phyloP scores from a whole-genome alignment of 53 echinoderm and acorn worm genomes.

The Hippasteria phrygiana region DNA sequence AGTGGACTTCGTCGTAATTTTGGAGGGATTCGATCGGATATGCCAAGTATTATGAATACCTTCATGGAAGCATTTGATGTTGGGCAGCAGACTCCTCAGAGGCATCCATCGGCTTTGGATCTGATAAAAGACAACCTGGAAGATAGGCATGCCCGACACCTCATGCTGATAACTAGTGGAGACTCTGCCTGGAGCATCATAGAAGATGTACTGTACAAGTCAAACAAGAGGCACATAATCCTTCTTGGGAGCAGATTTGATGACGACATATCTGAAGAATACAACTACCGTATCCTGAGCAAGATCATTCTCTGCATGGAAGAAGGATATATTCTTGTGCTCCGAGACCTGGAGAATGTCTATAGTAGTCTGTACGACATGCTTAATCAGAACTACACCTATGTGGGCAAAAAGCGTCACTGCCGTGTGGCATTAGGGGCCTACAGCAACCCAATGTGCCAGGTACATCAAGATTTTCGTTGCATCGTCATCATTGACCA shows the following conservation, averaged over 20 bases:
- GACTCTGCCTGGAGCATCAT: slow-evolving; percentile 63
- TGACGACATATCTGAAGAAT: slow-evolving; percentile 66
- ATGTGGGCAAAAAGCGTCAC: slow-evolving; percentile 52
- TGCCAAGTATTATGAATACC: slow-evolving; percentile 42
- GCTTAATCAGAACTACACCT: slow-evolving; percentile 68
- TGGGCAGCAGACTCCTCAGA: slow-evolving; percentile 9
- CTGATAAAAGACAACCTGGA: slow-evolving; percentile 60
- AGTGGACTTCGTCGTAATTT: slow-evolving; percentile 63
- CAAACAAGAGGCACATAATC: slow-evolving; percentile 5
- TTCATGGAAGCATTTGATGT: slow-evolving; percentile 55
- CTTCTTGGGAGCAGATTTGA: slow-evolving; percentile 65
- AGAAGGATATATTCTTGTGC: slow-evolving; percentile 43
- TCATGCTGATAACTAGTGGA: slow-evolving; percentile 66
- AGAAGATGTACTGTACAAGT: slow-evolving; percentile 21
- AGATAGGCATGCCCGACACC: slow-evolving; percentile 59
- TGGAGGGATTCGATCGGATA: slow-evolving; percentile 49
- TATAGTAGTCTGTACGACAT: slow-evolving; percentile 69
- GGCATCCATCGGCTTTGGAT: slow-evolving; percentile 31
- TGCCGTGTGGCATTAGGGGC: slow-evolving; percentile 69
- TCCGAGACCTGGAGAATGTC: slow-evolving; percentile 62
- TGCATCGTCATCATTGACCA: slow-evolving; percentile 70
- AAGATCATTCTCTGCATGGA: slow-evolving; percentile 69
- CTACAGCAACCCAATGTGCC: slow-evolving; percentile 69
- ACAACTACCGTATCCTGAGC: slow-evolving; percentile 64
- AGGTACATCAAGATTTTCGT: slow-evolving; percentile 59